Percentiles rank a stretch among this genome's conserved stretches.
phyloP scores from a whole-genome alignment of 2,888 invertebrate genomes.

The Brachypalpus laphriformis region DNA sequence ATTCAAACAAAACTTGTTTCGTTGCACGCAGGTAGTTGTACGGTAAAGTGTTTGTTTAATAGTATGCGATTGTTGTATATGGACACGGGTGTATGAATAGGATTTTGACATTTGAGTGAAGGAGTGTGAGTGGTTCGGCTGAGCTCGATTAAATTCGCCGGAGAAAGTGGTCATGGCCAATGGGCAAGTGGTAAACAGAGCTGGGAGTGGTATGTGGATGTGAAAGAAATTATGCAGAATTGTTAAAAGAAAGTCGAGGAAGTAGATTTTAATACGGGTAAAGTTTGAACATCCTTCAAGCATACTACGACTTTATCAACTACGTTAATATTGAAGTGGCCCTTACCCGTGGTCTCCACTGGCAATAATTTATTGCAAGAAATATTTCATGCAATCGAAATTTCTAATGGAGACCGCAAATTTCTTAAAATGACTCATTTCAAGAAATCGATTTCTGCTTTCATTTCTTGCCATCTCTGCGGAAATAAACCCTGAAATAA shows the following conservation, averaged over 20 bases:
- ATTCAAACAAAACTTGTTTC: slow-evolving; percentile 59
- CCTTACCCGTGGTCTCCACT: too few relatives aligned
- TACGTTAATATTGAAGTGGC: too few relatives aligned
- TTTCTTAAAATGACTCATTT: too few relatives aligned
- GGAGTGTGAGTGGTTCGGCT: slow-evolving; percentile 20
- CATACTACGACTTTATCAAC: too few relatives aligned
- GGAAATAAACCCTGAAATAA: too few relatives aligned
- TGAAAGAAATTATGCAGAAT: background rate
- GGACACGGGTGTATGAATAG: background rate
- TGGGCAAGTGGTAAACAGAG: background rate
- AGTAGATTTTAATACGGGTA: too few relatives aligned
- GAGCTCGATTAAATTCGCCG: slow-evolving; percentile 50
- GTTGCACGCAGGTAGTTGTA: background rate
- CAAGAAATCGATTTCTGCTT: too few relatives aligned
- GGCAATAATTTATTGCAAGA: too few relatives aligned
- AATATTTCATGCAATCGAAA: too few relatives aligned
- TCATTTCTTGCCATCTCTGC: too few relatives aligned
- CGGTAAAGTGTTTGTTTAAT: background rate
- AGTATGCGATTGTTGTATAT: background rate
- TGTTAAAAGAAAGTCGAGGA: background rate
- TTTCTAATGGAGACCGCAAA: too few relatives aligned
- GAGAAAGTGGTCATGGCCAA: slow-evolving; percentile 30
- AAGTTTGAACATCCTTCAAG: too few relatives aligned
- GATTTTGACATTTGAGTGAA: slow-evolving; percentile 25
- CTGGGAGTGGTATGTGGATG: slow-evolving; percentile 2